Conservation (phyloP, 2,888 invertebrate genomes). For the Athrips mouffetella region DNA sequence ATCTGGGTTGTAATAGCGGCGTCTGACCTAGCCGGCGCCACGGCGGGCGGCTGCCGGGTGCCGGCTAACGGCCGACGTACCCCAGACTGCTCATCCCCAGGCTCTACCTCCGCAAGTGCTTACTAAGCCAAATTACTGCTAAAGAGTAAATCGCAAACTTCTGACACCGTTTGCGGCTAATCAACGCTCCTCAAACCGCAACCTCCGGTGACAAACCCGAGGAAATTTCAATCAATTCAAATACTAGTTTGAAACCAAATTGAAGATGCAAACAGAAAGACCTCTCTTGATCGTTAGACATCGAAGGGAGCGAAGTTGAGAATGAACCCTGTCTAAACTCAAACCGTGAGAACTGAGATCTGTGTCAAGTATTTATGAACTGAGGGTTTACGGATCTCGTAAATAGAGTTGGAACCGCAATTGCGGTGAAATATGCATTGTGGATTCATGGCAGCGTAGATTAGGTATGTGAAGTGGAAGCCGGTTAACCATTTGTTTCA, state of each 20-base stretch:
- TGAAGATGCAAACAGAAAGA: slow-evolving; percentile 4
- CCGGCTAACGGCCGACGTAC: slow-evolving; percentile 50
- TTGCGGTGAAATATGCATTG: slow-evolving; percentile 5
- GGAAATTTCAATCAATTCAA: slow-evolving; percentile 7
- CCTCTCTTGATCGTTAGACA: neutral
- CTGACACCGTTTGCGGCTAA: slow-evolving; percentile 9
- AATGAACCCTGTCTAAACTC: slow-evolving; percentile 6
- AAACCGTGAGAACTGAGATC: slow-evolving; percentile 7
- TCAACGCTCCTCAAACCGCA: slow-evolving; percentile 5
- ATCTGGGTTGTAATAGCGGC: slow-evolving; percentile 64
- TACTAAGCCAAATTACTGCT: neutral
- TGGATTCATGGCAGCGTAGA: slow-evolving; percentile 3
- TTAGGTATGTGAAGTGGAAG: too few relatives aligned
- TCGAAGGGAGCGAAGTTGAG: slow-evolving; percentile 1
- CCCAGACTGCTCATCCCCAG: slow-evolving; percentile 27
- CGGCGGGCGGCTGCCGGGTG: slow-evolving; percentile 22
- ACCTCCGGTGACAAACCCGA: neutral
- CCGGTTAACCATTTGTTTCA: too few relatives aligned
- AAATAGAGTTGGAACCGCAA: slow-evolving; percentile 23
- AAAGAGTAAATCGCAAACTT: slow-evolving; percentile 2
- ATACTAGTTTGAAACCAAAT: slow-evolving; percentile 3
- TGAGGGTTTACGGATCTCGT: slow-evolving; percentile 24
- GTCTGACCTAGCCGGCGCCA: slow-evolving; percentile 71
- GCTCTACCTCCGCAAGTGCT: neutral
- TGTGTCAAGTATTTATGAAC: slow-evolving; percentile 7